These are phyloP conservation scores for Cardiocondyla obscurior DNA, from an alignment of 1,140 invertebrate genomes.

Conservation along the genomic window DNA sequence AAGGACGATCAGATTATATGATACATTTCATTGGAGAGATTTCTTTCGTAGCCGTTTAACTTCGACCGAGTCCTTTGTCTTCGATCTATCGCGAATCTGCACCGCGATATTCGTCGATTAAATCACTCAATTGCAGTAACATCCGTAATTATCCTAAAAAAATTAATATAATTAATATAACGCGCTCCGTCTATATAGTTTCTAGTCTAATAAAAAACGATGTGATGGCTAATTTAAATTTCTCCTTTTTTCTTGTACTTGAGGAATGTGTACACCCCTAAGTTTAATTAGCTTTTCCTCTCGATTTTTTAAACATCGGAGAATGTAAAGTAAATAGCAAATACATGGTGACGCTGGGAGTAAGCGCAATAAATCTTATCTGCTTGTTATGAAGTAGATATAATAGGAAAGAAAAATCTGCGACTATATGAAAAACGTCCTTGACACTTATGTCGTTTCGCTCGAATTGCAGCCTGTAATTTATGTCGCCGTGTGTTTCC, in stretches of 20 bases:
- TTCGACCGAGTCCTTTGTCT: neutral
- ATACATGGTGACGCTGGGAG: neutral
- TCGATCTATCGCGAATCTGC: too few species aligned
- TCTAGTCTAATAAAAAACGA: conserved; percentile 22
- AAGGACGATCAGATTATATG: conserved; percentile 69
- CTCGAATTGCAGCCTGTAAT: conserved; percentile 9
- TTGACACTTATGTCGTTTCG: conserved; percentile 30
- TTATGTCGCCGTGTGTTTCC: conserved; percentile 51
- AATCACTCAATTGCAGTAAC: too few species aligned
- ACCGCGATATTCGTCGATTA: too few species aligned
- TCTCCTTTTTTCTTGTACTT: neutral
- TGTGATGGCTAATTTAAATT: neutral
- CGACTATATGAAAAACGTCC: conserved; percentile 21
- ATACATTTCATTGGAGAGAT: conserved; percentile 60
- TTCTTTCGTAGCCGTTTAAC: neutral
- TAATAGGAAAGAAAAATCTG: neutral
- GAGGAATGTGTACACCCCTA: neutral
- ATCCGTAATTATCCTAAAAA: too few species aligned
- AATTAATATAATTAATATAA: too few species aligned
- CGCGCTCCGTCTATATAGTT: too few species aligned
- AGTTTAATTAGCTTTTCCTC: neutral
- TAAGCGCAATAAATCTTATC: neutral
- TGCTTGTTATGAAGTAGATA: conserved; percentile 1
- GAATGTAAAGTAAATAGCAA: neutral
- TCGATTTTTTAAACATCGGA: neutral